Evolutionary conservation across 1,140 invertebrate genomes (phyloP), one percentile per base, ranked within the genome.

Genomic region (Schlechtendalia chinensis): DNA sequence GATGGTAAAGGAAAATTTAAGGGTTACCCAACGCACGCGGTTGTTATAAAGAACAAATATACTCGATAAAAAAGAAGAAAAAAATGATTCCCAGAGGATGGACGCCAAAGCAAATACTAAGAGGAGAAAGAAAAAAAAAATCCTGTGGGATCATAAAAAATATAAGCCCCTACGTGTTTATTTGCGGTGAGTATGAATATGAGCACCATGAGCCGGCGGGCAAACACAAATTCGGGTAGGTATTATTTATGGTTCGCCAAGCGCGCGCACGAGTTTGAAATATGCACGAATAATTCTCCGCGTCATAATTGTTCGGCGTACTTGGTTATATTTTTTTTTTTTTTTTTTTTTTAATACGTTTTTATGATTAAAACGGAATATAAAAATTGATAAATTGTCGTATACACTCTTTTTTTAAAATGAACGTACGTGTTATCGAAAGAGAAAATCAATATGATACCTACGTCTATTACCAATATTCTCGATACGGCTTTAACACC

Each of bases 21-120:
- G 69, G 69, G 69, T 32, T 53, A 10, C 39, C 5, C 39, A 45
- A 27, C 27, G 27, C 67, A 3, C 24, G 27, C 27, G 29, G 69
- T 72, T 72, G 50, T 72, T 53, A 53, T 71, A 29, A 54, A 72
- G 54, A 72, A 69, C 69, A 72, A 72, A 69, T 50, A 69, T 6
- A 69, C 67, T 69, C 17, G 67, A 69, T 50, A 69, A 69, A 69
- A 69, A 50, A 69, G 50, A 69, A 69, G 24, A 50, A 12, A 50
- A 63, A 69, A 24, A 24, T 24, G n/a, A 69, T 69, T 72, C 69
- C 69, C 69, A 19, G 54, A 53, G 69, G 69, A 72, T 54, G 50
- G 27, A 54, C 69, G 29, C 11, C 24, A 72, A 72, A 54, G 50
- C 50, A 72, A 72, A 72, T 72, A 71, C 22, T 50, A 72, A 29